phyloP scores from a whole-genome alignment of 2,797 vertebrate genomes.

The Myotis planiceps region DNA sequence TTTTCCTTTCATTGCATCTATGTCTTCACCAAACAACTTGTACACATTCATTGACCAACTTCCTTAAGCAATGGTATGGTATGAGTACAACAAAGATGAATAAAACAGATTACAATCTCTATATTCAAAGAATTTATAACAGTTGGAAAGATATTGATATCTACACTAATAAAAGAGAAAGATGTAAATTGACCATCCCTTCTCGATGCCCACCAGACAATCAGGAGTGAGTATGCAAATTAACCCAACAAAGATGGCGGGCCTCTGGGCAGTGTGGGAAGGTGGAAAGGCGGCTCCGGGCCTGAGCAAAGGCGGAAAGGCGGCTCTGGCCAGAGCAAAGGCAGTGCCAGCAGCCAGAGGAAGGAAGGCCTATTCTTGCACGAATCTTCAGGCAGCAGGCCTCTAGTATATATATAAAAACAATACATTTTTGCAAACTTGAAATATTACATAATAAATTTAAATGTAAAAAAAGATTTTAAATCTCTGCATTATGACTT shows the following conservation, averaged over 20 bases:
- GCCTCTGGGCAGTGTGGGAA: too few relatives aligned
- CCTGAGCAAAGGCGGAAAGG: too few relatives aligned
- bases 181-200: too few relatives aligned
- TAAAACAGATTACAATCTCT: not conserved
- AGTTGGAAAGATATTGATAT: not conserved
- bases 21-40: not conserved
- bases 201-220: too few relatives aligned
- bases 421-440: constrained; percentile 1
- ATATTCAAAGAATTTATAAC: not conserved
- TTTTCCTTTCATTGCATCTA: not conserved
- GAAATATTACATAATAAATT: not conserved
- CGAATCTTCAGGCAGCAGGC: too few relatives aligned
- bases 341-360: too few relatives aligned
- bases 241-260: too few relatives aligned
- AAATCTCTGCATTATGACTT: not conserved
- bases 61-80: not conserved
- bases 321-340: too few relatives aligned
- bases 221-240: too few relatives aligned
- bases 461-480: not conserved
- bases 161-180: too few relatives aligned
- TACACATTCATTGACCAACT: not conserved
- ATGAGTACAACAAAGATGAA: not conserved
- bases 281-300: too few relatives aligned
- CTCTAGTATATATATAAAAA: not conserved
- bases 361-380: too few relatives aligned